phyloP scores from a whole-genome alignment of 2,888 invertebrate genomes.

The Euclidia mi region DNA sequence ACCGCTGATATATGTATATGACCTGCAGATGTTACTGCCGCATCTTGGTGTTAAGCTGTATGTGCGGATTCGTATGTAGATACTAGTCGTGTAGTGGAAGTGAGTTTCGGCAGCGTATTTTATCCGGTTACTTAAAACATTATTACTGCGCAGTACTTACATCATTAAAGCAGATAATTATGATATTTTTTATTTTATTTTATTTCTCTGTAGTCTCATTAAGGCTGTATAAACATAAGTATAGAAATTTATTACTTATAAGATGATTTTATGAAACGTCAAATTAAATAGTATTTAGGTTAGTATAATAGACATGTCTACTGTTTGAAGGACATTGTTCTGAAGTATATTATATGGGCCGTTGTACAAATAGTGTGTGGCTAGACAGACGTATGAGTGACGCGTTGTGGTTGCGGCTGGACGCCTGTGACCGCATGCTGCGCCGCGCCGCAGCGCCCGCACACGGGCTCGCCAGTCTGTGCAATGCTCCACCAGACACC shows the following conservation, averaged over 20 bases:
- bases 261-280: conserved; percentile 9
- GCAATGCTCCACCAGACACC: conserved; percentile 1
- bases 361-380: conserved; percentile 15
- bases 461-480: conserved; percentile 17
- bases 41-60: not conserved
- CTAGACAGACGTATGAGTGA: conserved; percentile 47
- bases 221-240: too few relatives aligned
- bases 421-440: conserved; percentile 17
- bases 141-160: not conserved
- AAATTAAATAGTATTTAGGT: not conserved
- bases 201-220: too few relatives aligned
- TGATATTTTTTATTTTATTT: too few relatives aligned
- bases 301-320: too few relatives aligned
- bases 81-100: not conserved
- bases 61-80: not conserved
- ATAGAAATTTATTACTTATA: not conserved
- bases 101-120: not conserved
- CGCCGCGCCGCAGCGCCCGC: conserved; percentile 19
- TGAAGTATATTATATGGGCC: too few relatives aligned
- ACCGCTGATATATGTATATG: conserved; percentile 10
- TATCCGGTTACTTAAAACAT: not conserved
- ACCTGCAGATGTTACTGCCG: conserved; percentile 2
- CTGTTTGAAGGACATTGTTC: too few relatives aligned
- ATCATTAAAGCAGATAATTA: too few relatives aligned
- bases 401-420: conserved; percentile 49